Evolutionary conservation across 64 coral and sea anemone species (phyloP), one percentile per base, ranked within the genome.

Genomic region (Dendrophyllia cribrosa): DNA sequence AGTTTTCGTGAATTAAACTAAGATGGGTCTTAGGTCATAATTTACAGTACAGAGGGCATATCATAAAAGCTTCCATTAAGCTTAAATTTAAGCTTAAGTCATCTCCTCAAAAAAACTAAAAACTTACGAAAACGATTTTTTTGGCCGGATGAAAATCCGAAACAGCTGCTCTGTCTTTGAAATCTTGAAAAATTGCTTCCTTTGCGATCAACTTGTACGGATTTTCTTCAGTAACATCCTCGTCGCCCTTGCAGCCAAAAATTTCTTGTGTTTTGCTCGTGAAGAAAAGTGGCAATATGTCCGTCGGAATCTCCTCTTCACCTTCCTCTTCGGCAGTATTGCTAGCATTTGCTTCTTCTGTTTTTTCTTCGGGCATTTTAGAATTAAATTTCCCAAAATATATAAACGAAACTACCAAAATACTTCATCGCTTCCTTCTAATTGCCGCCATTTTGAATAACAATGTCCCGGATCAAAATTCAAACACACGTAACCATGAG

Each of bases 131-230:
- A 44, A 99, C 83, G 61, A 91, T 89, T 65, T 99, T 93, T 59
- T 99, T 99, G 5, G 89, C 97, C 59, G 97, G 97, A 79, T 98
- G 97, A 85, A 99, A 99, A 73, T 99, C 97, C 43, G 97, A 99
- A 9, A 99, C 93, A 72, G 97, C 97, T 70, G 97, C 97, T 89
- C 97, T 93, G 51, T 90, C 79, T 91, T 96, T 99, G 66, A 96
- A 99, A 86, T 99, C 97, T 61, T 96, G 91, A 51, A 96, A 50
- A 48, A 99, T 94, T 51, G 88, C 70, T 58, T 93, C 97, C 70
- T 99, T 99, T 66, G 59, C 48, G 66, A 99, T 91, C 46, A 96
- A 34, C 53, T 99, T 99, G 74, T 69, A 88, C 44, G 97, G 97
- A 66, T 94, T 99, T 51, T 99, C 97, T 19, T 91, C 97, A 9